Evolutionary conservation across 2,797 vertebrate genomes (phyloP).

Genomic region (Takifugu ocellatus): DNA sequence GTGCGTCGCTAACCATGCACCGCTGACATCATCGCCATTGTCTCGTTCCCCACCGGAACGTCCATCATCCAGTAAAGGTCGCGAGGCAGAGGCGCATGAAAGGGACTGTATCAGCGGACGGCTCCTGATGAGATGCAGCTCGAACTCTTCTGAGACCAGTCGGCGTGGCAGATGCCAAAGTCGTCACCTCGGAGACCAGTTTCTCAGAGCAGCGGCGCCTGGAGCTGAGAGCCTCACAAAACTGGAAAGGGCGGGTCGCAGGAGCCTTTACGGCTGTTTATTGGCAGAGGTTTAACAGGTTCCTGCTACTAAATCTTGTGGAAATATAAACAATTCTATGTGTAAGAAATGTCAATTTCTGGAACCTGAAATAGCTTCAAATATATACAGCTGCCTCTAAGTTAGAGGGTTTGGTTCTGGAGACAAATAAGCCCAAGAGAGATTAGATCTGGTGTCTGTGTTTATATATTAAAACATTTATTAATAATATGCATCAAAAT

Average conservation of each 20-base stretch:
- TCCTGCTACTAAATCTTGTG: conserved; percentile 23
- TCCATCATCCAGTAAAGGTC: conserved; percentile 35
- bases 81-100: conserved; percentile 28
- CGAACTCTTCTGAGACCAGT: conserved; percentile 18
- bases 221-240: conserved; percentile 30
- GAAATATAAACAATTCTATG: conserved; percentile 41
- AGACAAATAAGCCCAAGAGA: too few species aligned
- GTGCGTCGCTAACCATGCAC: conserved; percentile 28
- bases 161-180: conserved; percentile 45
- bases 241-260: conserved; percentile 49
- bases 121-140: conserved; percentile 46
- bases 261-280: conserved; percentile 43
- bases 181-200: conserved; percentile 30
- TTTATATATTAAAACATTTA: too few species aligned
- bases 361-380: conserved; percentile 16
- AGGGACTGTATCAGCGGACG: conserved; percentile 15
- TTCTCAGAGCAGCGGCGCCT: conserved; percentile 36
- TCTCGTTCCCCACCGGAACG: conserved; percentile 23
- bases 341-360: conserved; percentile 38
- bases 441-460: too few species aligned
- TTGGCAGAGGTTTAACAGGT: conserved; percentile 39
- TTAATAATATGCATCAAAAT: too few species aligned
- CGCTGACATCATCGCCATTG: conserved; percentile 43
- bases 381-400: too few species aligned
- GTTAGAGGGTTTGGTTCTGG: too few species aligned